A percentile compares a stretch with the other conserved stretches of the same genome.
phyloP scores from a whole-genome alignment of 1,140 invertebrate genomes.

The Cydia splendana region DNA sequence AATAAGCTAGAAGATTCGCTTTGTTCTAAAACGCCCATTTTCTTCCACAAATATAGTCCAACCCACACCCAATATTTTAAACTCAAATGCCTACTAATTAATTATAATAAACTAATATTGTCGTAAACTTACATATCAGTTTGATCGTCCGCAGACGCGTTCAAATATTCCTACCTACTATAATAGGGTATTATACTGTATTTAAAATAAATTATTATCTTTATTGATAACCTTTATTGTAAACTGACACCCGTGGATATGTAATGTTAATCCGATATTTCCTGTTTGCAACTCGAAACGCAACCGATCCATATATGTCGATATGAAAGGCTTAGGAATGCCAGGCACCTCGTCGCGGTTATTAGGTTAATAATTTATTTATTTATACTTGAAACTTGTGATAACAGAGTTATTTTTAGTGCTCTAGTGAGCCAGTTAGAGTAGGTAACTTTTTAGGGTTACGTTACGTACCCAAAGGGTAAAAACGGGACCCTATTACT shows the following conservation, averaged over 20 bases:
- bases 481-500: too few relatives aligned
- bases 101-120: neutral
- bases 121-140: neutral
- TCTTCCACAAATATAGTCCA: neutral
- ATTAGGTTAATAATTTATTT: neutral
- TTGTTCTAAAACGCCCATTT: neutral
- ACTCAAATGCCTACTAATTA: neutral
- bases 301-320: conserved; percentile 3
- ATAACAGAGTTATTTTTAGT: neutral
- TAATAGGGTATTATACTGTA: too few relatives aligned
- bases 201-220: too few relatives aligned
- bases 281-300: conserved; percentile 34
- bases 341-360: neutral
- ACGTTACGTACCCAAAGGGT: too few relatives aligned
- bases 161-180: neutral
- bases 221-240: too few relatives aligned
- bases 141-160: neutral
- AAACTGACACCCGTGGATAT: conserved; percentile 32
- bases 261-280: conserved; percentile 40
- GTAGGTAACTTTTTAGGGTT: neutral
- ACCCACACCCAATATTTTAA: neutral
- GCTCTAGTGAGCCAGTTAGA: neutral
- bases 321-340: conserved; percentile 3
- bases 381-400: neutral
- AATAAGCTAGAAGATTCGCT: neutral